Evolutionary conservation across 2,113 vertebrate genomes (phyloP).

Genomic region (Oncorhynchus nerka): DNA sequence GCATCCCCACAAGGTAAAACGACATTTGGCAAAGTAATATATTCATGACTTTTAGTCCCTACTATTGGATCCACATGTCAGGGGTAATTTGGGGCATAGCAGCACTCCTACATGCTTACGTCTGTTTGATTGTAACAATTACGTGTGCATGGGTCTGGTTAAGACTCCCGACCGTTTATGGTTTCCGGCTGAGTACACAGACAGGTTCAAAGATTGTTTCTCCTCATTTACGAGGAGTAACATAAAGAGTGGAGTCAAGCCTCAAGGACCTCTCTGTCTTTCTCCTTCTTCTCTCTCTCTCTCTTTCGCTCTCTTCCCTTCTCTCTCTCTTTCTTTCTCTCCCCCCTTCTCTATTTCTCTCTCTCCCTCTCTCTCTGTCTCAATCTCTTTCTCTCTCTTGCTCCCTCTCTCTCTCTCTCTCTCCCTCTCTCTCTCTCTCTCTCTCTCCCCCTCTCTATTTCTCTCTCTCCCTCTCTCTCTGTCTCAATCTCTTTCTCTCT

Average conservation of each 20-base stretch:
- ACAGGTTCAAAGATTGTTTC: slow-evolving; percentile 55
- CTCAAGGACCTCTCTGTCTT: slow-evolving; percentile 1
- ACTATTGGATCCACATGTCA: slow-evolving; percentile 53
- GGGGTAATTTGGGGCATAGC: slow-evolving; percentile 41
- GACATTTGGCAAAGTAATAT: slow-evolving; percentile 41
- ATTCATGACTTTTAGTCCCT: slow-evolving; percentile 38
- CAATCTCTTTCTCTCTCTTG: background rate
- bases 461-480: background rate
- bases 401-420: background rate
- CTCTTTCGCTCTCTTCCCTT: background rate
- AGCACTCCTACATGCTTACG: slow-evolving; percentile 34
- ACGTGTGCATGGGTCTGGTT: slow-evolving; percentile 58
- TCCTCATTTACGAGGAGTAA: slow-evolving; percentile 25
- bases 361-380: background rate
- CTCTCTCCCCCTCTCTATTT: too few relatives aligned
- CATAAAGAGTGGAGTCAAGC: slow-evolving; percentile 27
- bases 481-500: background rate
- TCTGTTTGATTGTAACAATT: slow-evolving; percentile 65
- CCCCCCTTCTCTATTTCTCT: slow-evolving; percentile 17
- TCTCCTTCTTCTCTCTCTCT: background rate
- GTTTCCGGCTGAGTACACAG: slow-evolving; percentile 61
- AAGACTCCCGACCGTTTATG: slow-evolving; percentile 51
- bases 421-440: too few relatives aligned
- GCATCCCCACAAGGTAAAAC: slow-evolving; percentile 21
- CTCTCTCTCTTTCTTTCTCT: background rate